Base-by-base conservation (phyloP, 2,113 vertebrate genomes). In the Hydrolagus affinis region DNA sequence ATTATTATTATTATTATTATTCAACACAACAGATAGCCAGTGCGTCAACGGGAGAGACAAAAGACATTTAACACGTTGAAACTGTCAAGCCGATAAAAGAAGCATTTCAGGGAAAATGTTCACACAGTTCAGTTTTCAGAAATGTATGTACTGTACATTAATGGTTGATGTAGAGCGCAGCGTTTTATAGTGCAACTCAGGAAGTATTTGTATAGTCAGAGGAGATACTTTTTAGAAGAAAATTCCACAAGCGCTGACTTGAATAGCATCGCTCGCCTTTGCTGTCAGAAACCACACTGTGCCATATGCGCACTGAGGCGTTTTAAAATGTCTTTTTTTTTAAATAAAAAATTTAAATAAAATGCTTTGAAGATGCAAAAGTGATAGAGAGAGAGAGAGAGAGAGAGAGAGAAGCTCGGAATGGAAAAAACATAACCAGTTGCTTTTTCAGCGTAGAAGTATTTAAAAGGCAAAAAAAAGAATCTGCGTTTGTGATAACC, bases 191-290 rank as follows among this genome's bases (percentile, higher is more conserved):
- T 83, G 21, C 59, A 59, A 83, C 78, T 83, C 78, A 83, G 78
- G 78, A 83, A 83, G 66, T 60, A 32, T 75, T 75, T 83, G 77
- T 83, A 60, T 62, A 83, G 78, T 83, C 64, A 32, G 77, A 60
- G 78, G 78, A 83, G 60, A 83, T 83, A 66, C 66, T 28, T 83
- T 10, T 83, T 66, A 44, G 78, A 83, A 83, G 32, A 60, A 83
- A 83, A 83, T 83, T 83, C 78, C 78, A 83, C 78, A 83, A 83
- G 78, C 78, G 32, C 78, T 83, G 62, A 66, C 62, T 83, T 68
- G 78, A 83, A 83, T 60, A 62, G 78, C 60, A 66, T 19, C 78
- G 32, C 44, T 44, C 60, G 66, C 64, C 78, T 83, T 68, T 83
- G 76, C 60, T 64, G 23, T 66, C 32, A 59, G 78, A 64, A 83